These are phyloP conservation scores for Neosilurus hyrtlii DNA, from an alignment of 2,797 vertebrate species.

Conservation along the genomic window DNA sequence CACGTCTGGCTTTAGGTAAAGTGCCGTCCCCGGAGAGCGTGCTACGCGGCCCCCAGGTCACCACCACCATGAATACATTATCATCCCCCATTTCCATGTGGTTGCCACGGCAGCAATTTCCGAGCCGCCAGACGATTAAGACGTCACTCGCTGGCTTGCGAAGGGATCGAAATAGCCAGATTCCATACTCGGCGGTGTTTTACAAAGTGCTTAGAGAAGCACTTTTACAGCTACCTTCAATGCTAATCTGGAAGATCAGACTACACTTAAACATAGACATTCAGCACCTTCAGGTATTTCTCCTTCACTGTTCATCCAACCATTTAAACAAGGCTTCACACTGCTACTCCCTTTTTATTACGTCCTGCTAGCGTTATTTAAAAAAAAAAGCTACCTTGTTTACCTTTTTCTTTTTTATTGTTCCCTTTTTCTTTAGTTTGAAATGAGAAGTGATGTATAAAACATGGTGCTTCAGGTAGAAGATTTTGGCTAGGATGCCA, in stretches of 20 bases:
- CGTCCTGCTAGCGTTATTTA: conserved; percentile 58
- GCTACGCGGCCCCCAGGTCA: conserved; percentile 99
- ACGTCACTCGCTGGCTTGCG: conserved; percentile 71
- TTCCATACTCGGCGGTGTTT: conserved; percentile 3
- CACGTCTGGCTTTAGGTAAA: conserved; percentile 99
- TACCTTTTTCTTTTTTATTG: conserved; percentile 42
- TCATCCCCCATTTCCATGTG: conserved; percentile 97
- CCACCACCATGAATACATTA: conserved; percentile 99
- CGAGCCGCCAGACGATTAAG: conserved; percentile 97
- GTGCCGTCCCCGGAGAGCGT: conserved; percentile 94
- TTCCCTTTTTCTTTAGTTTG: conserved; percentile 39
- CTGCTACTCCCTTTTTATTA: conserved; percentile 11
- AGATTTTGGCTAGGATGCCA: conserved; percentile 98
- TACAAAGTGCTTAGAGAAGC: conserved; percentile 12
- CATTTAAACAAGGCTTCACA: conserved; percentile 38
- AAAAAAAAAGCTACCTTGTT: conserved; percentile 70
- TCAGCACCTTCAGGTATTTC: background rate
- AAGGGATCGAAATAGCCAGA: conserved; percentile 20
- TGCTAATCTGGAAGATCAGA: conserved; percentile 1
- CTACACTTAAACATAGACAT: background rate
- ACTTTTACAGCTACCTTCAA: conserved; percentile 8
- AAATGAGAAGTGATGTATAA: conserved; percentile 89
- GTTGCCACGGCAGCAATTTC: conserved; percentile 99
- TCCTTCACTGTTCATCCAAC: conserved; percentile 54
- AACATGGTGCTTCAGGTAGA: conserved; percentile 99